These are phyloP conservation scores for Remorina albescens DNA, from an alignment of 2,797 vertebrate species.

Conservation along the genomic window DNA sequence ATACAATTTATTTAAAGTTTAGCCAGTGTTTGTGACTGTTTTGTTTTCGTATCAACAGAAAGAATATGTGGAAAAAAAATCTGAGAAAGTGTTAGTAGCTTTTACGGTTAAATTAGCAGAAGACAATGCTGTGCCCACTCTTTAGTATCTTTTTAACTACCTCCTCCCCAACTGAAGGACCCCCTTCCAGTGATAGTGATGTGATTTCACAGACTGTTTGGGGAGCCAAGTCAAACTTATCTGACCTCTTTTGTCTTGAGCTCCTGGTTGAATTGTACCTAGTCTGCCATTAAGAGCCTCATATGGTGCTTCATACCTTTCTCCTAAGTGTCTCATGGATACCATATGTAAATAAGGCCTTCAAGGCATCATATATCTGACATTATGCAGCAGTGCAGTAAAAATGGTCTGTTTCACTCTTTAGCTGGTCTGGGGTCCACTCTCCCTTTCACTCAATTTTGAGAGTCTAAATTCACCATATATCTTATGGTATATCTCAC, in stretches of 20 bases:
- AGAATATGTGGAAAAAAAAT: constrained; percentile 2
- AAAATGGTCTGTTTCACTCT: constrained; percentile 20
- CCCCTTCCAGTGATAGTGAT: constrained; percentile 76
- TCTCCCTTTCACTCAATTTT: constrained; percentile 50
- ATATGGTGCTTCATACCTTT: constrained; percentile 73
- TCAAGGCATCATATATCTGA: constrained; percentile 67
- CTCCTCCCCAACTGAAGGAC: constrained; percentile 70
- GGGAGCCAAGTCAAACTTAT: constrained; percentile 74
- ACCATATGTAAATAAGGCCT: constrained; percentile 78
- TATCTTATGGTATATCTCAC: not conserved
- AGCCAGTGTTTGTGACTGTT: not conserved
- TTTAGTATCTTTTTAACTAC: constrained; percentile 83
- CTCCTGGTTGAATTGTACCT: constrained; percentile 77
- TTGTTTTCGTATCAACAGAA: constrained; percentile 8
- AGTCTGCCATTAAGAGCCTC: constrained; percentile 81
- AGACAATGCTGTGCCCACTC: constrained; percentile 70
- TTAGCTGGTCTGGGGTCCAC: constrained; percentile 3
- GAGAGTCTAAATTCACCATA: not conserved
- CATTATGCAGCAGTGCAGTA: constrained; percentile 42
- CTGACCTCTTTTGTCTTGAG: constrained; percentile 74
- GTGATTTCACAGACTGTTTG: constrained; percentile 83
- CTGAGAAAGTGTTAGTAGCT: constrained; percentile 60
- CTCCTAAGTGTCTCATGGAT: constrained; percentile 67
- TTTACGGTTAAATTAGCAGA: constrained; percentile 68
- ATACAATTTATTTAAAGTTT: constrained; percentile 6